Evolutionary conservation across 2,797 vertebrate genomes (phyloP), one percentile per base, ranked within the genome.

Genomic region (Catostomus latipinnis): DNA sequence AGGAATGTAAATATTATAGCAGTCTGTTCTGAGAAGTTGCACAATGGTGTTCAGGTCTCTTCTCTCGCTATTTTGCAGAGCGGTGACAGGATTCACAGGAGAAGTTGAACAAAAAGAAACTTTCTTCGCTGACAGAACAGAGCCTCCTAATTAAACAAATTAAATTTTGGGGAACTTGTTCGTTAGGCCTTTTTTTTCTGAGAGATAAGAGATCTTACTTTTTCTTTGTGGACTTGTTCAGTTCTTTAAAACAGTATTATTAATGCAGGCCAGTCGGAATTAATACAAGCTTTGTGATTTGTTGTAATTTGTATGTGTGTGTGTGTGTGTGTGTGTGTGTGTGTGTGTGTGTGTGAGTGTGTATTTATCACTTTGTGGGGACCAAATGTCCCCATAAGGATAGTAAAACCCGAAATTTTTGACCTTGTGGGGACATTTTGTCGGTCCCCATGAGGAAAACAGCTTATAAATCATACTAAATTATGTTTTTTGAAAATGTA

Each of bases 41-140:
- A 70, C 68, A 72, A 78, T 73, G 60, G 69, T 74, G 69, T 71
- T 78, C 60, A 65, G 7, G 50, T 63, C 70, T 87, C 83, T 22
- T 69, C 16, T 75, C 57, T 86, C 65, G 60, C 71, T 68, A 73
- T 78, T 62, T 86, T 88, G 82, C 76, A 86, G 83, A 83, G 82
- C 69, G 83, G 84, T 82, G 85, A 85, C 74, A 85, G 84, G 87
- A 86, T 81, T 87, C 86, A 88, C 85, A 84, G 61, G 81, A 82
- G 85, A 84, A 72, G 88, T 71, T 65, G 71, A 84, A 83, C 77
- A 83, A 84, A 82, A 78, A 72, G 70, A 76, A 58, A 57, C 77
- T 81, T 82, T 87, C 81, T 81, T 45, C 58, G 1, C 43, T 56
- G 50, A 68, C 72, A 72, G 65, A 78, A 69, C 49, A 83, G 76